Conservation (phyloP, 2,888 invertebrate species). For the Tenthredo livida region DNA sequence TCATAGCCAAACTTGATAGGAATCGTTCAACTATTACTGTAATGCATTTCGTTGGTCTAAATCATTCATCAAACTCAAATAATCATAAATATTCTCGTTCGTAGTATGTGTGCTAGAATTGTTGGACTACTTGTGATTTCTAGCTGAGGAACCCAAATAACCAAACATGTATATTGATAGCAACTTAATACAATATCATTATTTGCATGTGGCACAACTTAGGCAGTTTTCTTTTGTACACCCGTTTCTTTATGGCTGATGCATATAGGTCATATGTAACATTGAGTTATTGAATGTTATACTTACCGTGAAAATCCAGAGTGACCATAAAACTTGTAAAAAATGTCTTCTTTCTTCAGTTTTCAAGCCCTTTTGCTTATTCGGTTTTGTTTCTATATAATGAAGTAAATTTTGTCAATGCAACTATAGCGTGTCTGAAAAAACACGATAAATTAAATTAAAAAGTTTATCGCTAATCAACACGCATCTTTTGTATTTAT, state of each 20-base stretch:
- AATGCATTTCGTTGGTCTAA: background rate
- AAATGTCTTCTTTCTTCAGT: background rate
- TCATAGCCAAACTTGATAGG: background rate
- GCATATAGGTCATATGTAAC: conserved; percentile 19
- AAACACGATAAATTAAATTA: background rate
- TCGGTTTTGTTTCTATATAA: background rate
- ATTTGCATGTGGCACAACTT: conserved; percentile 44
- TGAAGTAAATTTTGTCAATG: background rate
- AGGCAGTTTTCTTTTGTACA: background rate
- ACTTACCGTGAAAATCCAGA: background rate
- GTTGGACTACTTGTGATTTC: conserved; percentile 7
- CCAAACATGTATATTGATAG: conserved; percentile 45
- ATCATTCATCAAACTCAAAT: conserved; percentile 19
- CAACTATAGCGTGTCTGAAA: background rate
- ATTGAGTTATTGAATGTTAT: conserved; percentile 27
- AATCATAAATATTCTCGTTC: background rate
- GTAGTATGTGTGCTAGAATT: conserved; percentile 14
- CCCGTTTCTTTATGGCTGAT: conserved; percentile 3
- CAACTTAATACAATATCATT: conserved; percentile 16
- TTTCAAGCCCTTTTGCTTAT: background rate
- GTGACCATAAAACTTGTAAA: background rate
- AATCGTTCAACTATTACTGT: background rate
- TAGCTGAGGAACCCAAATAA: conserved; percentile 35
- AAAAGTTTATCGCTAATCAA: background rate
- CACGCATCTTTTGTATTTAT: background rate